Conservation (phyloP, 2,888 invertebrate genomes). For the Aphidoletes aphidimyza region DNA sequence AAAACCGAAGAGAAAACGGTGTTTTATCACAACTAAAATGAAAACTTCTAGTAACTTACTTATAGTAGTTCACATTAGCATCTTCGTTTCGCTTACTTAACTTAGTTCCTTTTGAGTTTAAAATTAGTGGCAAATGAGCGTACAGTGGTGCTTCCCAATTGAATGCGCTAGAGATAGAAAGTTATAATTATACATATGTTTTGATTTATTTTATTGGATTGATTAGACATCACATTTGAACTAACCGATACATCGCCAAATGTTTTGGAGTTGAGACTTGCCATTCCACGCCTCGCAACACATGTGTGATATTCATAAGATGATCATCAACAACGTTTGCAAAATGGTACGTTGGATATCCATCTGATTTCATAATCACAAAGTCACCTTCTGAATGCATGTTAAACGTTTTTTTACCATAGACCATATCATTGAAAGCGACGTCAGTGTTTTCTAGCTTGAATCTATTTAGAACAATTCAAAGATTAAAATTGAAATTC, state of each 20-base stretch:
- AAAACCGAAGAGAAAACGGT: no score
- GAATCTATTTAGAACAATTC: conserved; percentile 62
- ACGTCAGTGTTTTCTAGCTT: conserved; percentile 64
- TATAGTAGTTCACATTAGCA: conserved; percentile 78
- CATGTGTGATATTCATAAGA: conserved; percentile 92
- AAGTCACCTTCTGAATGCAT: conserved; percentile 91
- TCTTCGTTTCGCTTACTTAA: conserved; percentile 94
- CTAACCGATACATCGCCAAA: conserved; percentile 84
- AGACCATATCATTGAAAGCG: conserved; percentile 82
- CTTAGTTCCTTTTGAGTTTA: conserved; percentile 91
- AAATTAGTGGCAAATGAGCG: conserved; percentile 91
- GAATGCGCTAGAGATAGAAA: conserved; percentile 74
- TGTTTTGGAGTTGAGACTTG: conserved; percentile 97
- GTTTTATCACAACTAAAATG: neutral
- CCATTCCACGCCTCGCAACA: conserved; percentile 97
- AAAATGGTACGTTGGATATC: conserved; percentile 96
- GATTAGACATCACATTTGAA: neutral
- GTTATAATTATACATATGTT: no score
- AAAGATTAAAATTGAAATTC: neutral
- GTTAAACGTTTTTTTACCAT: conserved; percentile 80
- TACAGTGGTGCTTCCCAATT: conserved; percentile 89
- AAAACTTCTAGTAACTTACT: conserved; percentile 60
- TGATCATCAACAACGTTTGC: conserved; percentile 99
- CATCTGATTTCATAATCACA: conserved; percentile 92
- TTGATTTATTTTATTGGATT: no score